These are phyloP conservation scores for Muricea muricata DNA, from an alignment of 92 coral and sea anemone species.

Conservation along the genomic window DNA sequence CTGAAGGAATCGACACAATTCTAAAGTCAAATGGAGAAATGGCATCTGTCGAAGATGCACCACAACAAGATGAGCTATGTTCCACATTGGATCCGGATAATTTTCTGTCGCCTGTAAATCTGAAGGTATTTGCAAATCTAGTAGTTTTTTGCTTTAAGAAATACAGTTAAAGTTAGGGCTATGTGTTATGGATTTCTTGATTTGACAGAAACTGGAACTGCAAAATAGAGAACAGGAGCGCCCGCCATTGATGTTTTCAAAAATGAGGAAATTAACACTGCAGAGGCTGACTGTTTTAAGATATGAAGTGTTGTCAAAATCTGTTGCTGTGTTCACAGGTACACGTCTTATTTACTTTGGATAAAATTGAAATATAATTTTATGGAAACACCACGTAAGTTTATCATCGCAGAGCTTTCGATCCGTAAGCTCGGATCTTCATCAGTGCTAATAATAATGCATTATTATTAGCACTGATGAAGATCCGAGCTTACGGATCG, in stretches of 20 bases:
- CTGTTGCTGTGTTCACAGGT: constrained; percentile 85
- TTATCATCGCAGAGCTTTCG: no score
- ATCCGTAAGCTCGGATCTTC: no score
- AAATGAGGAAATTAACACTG: constrained; percentile 73
- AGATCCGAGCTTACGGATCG: no score
- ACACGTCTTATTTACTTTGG: not conserved
- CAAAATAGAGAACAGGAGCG: constrained; percentile 41
- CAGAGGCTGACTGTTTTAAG: constrained; percentile 57
- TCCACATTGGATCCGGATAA: not conserved
- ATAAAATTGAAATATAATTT: no score
- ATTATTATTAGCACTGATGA: no score
- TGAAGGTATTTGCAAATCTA: not conserved
- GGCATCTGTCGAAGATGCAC: not conserved
- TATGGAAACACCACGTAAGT: no score
- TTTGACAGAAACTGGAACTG: not conserved
- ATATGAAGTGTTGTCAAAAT: constrained; percentile 54
- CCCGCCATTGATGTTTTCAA: constrained; percentile 72
- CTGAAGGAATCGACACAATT: constrained; percentile 12
- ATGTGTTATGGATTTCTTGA: no score
- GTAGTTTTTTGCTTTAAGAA: no score
- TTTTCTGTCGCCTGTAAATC: not conserved
- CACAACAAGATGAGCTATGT: not conserved
- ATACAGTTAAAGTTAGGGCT: no score
- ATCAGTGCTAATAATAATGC: no score
- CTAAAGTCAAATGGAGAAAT: not conserved